Evolutionary conservation across 2,797 vertebrate species (phyloP).

Genomic region (Eleutherodactylus coqui): DNA sequence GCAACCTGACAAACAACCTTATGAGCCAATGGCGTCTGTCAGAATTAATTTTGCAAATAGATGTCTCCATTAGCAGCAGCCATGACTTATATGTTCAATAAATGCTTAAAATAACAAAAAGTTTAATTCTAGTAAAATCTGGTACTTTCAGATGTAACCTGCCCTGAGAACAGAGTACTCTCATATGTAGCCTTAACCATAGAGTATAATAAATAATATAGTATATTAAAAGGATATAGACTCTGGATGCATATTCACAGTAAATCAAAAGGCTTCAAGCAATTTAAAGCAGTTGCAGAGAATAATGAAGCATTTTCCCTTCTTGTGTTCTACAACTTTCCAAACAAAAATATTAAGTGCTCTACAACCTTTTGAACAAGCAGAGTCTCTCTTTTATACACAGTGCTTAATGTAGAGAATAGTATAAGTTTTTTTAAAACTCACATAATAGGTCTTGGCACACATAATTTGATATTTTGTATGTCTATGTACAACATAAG

Average conservation of each 20-base stretch:
- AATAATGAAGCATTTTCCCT: not conserved
- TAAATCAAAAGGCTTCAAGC: conserved; percentile 30
- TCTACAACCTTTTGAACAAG: conserved; percentile 17
- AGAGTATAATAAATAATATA: not conserved
- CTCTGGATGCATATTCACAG: conserved; percentile 35
- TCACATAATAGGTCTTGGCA: conserved; percentile 38
- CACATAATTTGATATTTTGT: conserved; percentile 20
- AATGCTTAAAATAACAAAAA: not conserved
- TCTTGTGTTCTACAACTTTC: conserved; percentile 17
- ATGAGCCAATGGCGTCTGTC: not conserved
- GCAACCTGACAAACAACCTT: not conserved
- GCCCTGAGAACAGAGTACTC: not conserved
- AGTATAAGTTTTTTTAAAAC: conserved; percentile 39
- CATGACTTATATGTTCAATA: not conserved
- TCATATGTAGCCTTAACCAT: not conserved
- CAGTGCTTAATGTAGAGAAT: conserved; percentile 53
- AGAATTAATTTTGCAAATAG: not conserved
- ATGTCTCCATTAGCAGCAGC: not conserved
- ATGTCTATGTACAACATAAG: conserved; percentile 51
- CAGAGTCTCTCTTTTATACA: conserved; percentile 42
- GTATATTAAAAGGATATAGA: not conserved
- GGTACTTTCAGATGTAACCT: not conserved
- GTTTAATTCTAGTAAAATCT: not conserved
- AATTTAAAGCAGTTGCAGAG: not conserved
- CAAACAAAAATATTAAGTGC: not conserved